phyloP scores from a whole-genome alignment of 53 echinoderm and acorn worm genomes.

The Henricia sp. region DNA sequence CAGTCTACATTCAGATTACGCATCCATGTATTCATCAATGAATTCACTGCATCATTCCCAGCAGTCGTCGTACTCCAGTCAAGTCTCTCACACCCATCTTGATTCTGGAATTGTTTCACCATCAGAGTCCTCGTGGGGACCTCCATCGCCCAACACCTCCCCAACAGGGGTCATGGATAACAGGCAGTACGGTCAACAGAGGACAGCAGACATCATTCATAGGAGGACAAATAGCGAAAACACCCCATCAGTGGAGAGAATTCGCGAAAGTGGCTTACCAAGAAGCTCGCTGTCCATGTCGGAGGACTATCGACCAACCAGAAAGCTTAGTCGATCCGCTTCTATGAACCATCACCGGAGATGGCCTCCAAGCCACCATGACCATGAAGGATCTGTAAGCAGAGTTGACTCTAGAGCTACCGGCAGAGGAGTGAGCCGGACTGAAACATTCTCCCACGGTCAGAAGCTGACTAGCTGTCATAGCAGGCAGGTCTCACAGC shows the following conservation, averaged over 20 bases:
- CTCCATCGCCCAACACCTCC: constrained; percentile 57
- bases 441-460: constrained; percentile 19
- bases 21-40: constrained; percentile 50
- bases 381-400: neutral
- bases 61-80: constrained; percentile 53
- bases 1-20: constrained; percentile 47
- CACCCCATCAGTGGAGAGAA: neutral
- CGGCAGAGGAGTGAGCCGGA: constrained; percentile 11
- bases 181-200: constrained; percentile 23
- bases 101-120: constrained; percentile 66
- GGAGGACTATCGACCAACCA: constrained; percentile 27
- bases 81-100: constrained; percentile 39
- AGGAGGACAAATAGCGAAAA: constrained; percentile 21
- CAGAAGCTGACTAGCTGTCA: neutral
- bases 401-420: constrained; percentile 13
- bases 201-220: constrained; percentile 11
- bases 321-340: constrained; percentile 15
- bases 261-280: neutral
- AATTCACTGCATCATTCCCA: constrained; percentile 40
- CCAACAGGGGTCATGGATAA: constrained; percentile 35
- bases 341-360: constrained; percentile 24
- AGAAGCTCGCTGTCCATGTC: constrained; percentile 27
- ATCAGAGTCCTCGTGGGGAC: constrained; percentile 30
- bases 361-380: constrained; percentile 15
- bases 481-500: neutral